phyloP scores from a whole-genome alignment of 1,140 invertebrate genomes.

The Anastrepha obliqua region DNA sequence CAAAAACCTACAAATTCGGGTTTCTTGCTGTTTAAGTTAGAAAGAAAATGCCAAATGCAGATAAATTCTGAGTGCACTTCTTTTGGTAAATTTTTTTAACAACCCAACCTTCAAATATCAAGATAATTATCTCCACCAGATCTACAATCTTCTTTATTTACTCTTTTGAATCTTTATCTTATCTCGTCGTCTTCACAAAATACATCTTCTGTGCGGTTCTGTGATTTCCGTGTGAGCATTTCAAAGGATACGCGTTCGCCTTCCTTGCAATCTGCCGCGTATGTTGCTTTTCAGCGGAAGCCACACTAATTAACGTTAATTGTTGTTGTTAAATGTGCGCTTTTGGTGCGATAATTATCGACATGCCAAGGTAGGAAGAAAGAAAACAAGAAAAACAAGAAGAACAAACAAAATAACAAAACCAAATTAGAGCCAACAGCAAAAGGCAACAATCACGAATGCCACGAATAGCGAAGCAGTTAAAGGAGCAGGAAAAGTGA shows the following conservation, averaged over 20 bases:
- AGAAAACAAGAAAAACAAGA: neutral
- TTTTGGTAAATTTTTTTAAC: too few relatives aligned
- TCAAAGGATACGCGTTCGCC: neutral
- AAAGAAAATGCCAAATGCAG: too few relatives aligned
- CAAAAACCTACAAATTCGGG: too few relatives aligned
- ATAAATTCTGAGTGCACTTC: too few relatives aligned
- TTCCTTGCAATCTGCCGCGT: neutral
- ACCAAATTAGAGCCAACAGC: conserved; percentile 25
- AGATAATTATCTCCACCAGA: too few relatives aligned
- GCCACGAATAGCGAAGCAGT: neutral
- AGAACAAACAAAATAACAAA: neutral
- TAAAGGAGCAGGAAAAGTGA: conserved; percentile 13
- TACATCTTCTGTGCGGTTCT: too few relatives aligned
- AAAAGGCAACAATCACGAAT: neutral
- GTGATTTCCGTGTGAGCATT: neutral
- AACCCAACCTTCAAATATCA: too few relatives aligned
- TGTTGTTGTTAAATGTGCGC: conserved; percentile 41
- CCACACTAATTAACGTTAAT: conserved; percentile 33
- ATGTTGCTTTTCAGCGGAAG: neutral
- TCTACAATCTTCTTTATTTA: too few relatives aligned
- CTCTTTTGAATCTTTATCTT: too few relatives aligned
- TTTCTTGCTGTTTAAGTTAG: too few relatives aligned
- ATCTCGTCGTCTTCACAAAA: too few relatives aligned
- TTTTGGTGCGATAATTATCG: conserved; percentile 29
- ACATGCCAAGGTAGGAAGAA: conserved; percentile 3